Base-by-base conservation (phyloP, 1,140 invertebrate species). In the Heterodera schachtii region DNA sequence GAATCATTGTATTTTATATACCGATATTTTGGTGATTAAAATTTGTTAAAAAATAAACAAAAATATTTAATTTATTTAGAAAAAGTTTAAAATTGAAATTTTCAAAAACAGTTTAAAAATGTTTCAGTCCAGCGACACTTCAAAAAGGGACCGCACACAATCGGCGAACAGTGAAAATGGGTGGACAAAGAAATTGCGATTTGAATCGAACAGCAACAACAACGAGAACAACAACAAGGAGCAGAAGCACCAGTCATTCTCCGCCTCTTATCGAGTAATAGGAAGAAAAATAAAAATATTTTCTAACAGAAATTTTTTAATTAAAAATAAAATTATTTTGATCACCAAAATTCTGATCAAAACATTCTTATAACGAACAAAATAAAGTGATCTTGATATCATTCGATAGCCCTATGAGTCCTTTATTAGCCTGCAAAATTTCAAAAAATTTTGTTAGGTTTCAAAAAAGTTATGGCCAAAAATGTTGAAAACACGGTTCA, bases 41-140 rank as follows among this genome's bases (percentile, higher is more conserved):
- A 5, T 71, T 69, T 9, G 19, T 70, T 31, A 43, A 70, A 43
- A 3, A 9, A 69, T 69, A 31, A 31, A 31, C 31, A 31, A 31
- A 31, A 31, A 31, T 31, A 31, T 52, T 52, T 52, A 52, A 52
- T 52, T 52, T 1, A 52, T 52, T 0, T 31, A 31, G 31, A 1
- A 31, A 31, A 6, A 52, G 2, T 52, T 52, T 8, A 52, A 52
- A 8, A 8, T 52, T 0, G 11, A 0, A 8, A 52, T 52, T 52
- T 52, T 8, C 31, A 31, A 31, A 31, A 31, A 31, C 31, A 52
- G 49, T 52, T n/a, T 64, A 11, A 52, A 11, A 11, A 52, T 64
- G 5, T 64, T 64, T 64, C 57, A 64, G 75, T 76, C 75, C 7
- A 57, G 75, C 46, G 49, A 76, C n/a, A 8, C 46, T 9, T 76